Evolutionary conservation across 2,888 invertebrate genomes (phyloP).

Genomic region (Temnothorax rugatulus): DNA sequence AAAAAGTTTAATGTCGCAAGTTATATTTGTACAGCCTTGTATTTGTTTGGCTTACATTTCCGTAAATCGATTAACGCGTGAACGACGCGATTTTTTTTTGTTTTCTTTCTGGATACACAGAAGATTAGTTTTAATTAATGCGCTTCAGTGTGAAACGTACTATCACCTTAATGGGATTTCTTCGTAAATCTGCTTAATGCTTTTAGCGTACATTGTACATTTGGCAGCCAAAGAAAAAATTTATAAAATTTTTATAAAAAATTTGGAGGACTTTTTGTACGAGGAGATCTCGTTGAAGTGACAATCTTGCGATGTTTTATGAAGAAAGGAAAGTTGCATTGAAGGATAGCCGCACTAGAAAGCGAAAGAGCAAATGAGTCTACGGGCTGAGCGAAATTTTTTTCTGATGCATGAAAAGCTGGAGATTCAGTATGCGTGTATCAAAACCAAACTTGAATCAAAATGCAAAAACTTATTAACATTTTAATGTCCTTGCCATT

Average conservation of each 20-base stretch:
- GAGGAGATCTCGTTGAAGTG: conserved; percentile 28
- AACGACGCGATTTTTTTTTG: neutral
- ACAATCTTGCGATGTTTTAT: neutral
- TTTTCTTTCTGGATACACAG: neutral
- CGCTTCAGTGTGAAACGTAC: conserved; percentile 11
- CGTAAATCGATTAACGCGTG: neutral
- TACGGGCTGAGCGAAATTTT: neutral
- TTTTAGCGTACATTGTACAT: neutral
- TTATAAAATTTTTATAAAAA: neutral
- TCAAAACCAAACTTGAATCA: too few relatives aligned
- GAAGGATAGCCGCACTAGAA: conserved; percentile 4
- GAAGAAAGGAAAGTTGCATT: neutral
- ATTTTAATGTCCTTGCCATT: too few relatives aligned
- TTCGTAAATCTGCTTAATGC: neutral
- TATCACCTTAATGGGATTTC: conserved; percentile 31
- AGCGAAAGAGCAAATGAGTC: conserved; percentile 20
- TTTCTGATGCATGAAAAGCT: conserved; percentile 68
- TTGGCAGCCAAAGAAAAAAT: neutral
- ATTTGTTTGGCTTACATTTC: conserved; percentile 48
- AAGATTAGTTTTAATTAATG: conserved; percentile 12
- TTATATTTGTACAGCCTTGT: neutral
- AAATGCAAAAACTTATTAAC: too few relatives aligned
- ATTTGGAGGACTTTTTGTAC: neutral
- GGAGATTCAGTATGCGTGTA: too few relatives aligned
- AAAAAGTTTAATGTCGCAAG: conserved; percentile 13